Base-by-base conservation (phyloP, 2,797 vertebrate genomes). In the Sebastes kiyomatsui region DNA sequence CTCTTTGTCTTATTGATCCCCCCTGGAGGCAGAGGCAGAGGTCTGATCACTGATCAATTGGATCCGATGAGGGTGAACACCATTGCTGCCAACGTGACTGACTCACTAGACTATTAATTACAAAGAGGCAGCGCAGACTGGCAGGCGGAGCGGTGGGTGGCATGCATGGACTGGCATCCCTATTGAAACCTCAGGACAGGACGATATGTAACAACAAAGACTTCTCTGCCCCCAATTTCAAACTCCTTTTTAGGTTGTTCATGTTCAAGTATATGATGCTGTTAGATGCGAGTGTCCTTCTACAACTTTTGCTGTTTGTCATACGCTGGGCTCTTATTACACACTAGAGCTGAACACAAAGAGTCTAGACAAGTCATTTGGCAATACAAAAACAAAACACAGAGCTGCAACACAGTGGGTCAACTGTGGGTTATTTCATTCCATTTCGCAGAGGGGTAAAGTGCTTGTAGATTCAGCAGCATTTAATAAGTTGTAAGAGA, bases 11-110 rank as follows among this genome's bases (percentile, higher is more conserved):
- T 86, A 95, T 93, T 82, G 94, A 93, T 92, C 89, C 85, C 72
- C 85, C 77, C 85, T 85, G 83, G 84, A 91, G 89, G 87, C 88
- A 49, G 81, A 86, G 90, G 86, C 91, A 92, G 88, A 90, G 91
- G 92, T 90, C 90, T 93, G 90, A 94, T 94, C 91, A 81, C 75
- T 83, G 91, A 94, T 94, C 93, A 92, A 94, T 94, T 42, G 69
- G 82, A 91, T 90, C 89, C 86, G 83, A 91, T 90, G 81, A 83
- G 91, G 86, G 79, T 82, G 91, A 92, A 86, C 81, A 81, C 81
- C 75, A 76, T n/a, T 71, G 88, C 80, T 87, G 88, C 84, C 86
- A 87, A 88, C 82, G 79, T 30, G 80, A 70, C 83, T 85, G 90
- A 49, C 90, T 92, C 91, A 87, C 80, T 67, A 85, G 93, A 93